Evolutionary conservation across 2,888 invertebrate genomes (phyloP).

Genomic region (Tetragonula carbonaria): DNA sequence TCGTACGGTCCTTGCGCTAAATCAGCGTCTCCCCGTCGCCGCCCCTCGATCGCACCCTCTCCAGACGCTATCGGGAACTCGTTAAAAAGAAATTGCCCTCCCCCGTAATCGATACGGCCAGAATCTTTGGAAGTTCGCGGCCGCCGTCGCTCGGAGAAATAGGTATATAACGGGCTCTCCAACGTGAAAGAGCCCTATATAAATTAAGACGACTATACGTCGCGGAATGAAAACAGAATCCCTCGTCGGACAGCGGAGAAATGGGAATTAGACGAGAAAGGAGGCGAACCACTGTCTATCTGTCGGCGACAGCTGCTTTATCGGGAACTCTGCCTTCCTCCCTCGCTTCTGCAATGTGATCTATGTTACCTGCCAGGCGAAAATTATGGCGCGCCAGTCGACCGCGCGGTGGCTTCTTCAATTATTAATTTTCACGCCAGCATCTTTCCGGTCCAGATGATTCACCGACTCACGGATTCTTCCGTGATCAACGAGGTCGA

Average conservation of each 20-base stretch:
- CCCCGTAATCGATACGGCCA: conserved; percentile 69
- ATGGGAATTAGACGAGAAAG: conserved; percentile 42
- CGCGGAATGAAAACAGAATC: conserved; percentile 40
- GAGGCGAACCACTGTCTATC: conserved; percentile 27
- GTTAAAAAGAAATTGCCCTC: conserved; percentile 76
- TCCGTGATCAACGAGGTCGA: not conserved
- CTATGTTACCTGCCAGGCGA: conserved; percentile 18
- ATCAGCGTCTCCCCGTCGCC: conserved; percentile 55
- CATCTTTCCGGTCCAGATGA: not conserved
- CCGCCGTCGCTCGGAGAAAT: not conserved
- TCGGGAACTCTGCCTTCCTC: conserved; percentile 30
- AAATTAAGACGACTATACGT: conserved; percentile 61
- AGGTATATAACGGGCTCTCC: too few relatives aligned
- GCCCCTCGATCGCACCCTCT: conserved; percentile 43
- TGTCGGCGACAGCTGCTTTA: conserved; percentile 64
- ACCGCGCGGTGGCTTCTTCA: not conserved
- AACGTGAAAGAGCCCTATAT: conserved; percentile 40
- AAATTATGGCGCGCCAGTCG: conserved; percentile 26
- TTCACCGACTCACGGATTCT: not conserved
- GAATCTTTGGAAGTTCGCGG: conserved; percentile 47
- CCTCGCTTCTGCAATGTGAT: conserved; percentile 21
- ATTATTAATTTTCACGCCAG: conserved; percentile 29
- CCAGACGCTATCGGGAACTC: conserved; percentile 71
- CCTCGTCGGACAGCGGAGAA: conserved; percentile 33
- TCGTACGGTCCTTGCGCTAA: conserved; percentile 63